These are phyloP conservation scores for Ypsolopha scabrella DNA, from an alignment of 2,888 invertebrate species.

Conservation along the genomic window DNA sequence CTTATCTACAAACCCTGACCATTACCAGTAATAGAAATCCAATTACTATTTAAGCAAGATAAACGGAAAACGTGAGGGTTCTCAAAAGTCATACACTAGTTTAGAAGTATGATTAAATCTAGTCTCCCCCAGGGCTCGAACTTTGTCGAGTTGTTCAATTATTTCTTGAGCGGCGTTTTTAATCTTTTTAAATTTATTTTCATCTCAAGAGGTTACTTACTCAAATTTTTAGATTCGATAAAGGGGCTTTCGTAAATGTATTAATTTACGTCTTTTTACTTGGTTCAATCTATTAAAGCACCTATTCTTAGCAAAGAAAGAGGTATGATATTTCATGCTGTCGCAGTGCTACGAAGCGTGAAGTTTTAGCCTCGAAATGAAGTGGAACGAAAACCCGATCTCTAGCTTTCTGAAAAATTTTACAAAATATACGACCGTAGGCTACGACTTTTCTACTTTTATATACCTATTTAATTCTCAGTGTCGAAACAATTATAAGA, in stretches of 20 bases:
- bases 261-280: constrained; percentile 22
- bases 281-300: constrained; percentile 27
- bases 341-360: constrained; percentile 31
- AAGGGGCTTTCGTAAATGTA: constrained; percentile 21
- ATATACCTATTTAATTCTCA: too few relatives aligned
- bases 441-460: neutral
- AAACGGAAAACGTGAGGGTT: constrained; percentile 39
- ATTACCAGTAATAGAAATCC: constrained; percentile 53
- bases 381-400: constrained; percentile 8
- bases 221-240: constrained; percentile 3
- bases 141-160: neutral
- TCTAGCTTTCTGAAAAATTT: neutral
- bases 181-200: neutral
- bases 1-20: constrained; percentile 44
- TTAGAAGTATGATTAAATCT: constrained; percentile 6
- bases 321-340: constrained; percentile 43
- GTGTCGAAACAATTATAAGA: too few relatives aligned
- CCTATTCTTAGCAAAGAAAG: constrained; percentile 22
- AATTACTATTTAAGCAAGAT: constrained; percentile 53
- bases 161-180: neutral
- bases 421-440: neutral
- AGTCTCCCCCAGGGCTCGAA: neutral
- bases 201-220: neutral
- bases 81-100: constrained; percentile 23
- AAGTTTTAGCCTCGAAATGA: constrained; percentile 30